Base-by-base conservation (phyloP, 2,113 vertebrate species). In the Zootoca vivipara region DNA sequence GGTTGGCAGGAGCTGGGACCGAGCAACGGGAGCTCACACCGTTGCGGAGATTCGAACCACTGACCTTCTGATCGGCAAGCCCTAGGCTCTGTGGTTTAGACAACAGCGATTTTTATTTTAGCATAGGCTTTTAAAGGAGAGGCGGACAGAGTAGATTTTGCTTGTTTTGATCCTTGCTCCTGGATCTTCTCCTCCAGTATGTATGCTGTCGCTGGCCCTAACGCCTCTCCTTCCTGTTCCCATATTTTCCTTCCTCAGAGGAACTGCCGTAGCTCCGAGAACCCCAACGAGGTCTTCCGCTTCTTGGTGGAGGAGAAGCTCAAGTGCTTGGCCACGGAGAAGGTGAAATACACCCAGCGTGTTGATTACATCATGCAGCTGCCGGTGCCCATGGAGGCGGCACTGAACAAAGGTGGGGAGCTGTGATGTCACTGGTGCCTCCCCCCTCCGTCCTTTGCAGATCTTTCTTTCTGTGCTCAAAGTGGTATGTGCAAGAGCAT, bases 291-390 rank as follows among this genome's bases (percentile, higher is more conserved):
- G 96, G 98, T 99, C 69, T 99, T 99, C 95, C 98, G 98, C 90
- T 99, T 99, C 93, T 95, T 99, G 92, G 98, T 99, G 94, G 99
- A 99, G 91, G 99, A 99, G 84, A 98, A 97, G 95, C 98, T 99
- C 91, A 98, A 99, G 94, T 99, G 99, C 96, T 97, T 99, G 96
- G 98, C 98, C 82, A 99, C 99, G 7, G 98, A 98, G 91, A 99
- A 99, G 93, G 98, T 99, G 92, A 99, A 99, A 95, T 99, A 99
- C 85, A 99, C 99, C 0, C 99, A 99, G 94, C 96, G 99, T 6
- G 98, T 99, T 52, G 99, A 99, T 95, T 99, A 99, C 87, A 99
- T 99, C 3, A 97, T 99, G 91, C 99, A 99, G 97, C 97, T 99
- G 78, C 99, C 99, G 0, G 98, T 99, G 84, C 99, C 98, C 90